These are phyloP conservation scores for Azemiops feae DNA, from an alignment of 2,113 vertebrate genomes.

Conservation along the genomic window DNA sequence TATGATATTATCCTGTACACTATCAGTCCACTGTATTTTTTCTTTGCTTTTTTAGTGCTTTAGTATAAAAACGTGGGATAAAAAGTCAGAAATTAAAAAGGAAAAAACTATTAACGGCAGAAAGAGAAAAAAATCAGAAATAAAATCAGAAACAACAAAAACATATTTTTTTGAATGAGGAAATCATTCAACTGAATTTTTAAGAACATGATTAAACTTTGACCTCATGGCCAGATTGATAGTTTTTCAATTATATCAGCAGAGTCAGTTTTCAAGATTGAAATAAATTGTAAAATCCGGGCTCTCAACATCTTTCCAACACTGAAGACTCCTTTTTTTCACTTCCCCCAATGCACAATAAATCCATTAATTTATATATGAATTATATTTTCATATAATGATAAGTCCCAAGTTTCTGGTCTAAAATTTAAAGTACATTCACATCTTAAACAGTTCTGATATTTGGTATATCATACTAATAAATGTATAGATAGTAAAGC, in stretches of 20 bases:
- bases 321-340: neutral
- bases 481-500: neutral
- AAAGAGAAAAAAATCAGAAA: neutral
- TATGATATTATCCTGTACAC: neutral
- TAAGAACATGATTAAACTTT: neutral
- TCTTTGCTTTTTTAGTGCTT: neutral
- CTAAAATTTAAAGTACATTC: neutral
- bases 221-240: neutral
- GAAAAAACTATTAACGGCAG: neutral
- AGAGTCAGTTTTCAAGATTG: neutral
- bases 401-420: neutral
- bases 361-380: neutral
- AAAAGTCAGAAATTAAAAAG: neutral
- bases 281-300: neutral
- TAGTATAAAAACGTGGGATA: neutral
- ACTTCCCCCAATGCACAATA: neutral
- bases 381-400: neutral
- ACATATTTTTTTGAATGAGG: neutral
- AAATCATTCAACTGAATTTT: neutral
- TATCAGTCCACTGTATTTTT: neutral
- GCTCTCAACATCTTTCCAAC: neutral
- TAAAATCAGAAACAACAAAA: neutral
- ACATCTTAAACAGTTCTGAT: neutral
- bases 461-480: neutral
- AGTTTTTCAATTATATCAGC: neutral